Evolutionary conservation across 2,113 vertebrate species (phyloP), one percentile per base, ranked within the genome.

Genomic region (Piaya cayana): DNA sequence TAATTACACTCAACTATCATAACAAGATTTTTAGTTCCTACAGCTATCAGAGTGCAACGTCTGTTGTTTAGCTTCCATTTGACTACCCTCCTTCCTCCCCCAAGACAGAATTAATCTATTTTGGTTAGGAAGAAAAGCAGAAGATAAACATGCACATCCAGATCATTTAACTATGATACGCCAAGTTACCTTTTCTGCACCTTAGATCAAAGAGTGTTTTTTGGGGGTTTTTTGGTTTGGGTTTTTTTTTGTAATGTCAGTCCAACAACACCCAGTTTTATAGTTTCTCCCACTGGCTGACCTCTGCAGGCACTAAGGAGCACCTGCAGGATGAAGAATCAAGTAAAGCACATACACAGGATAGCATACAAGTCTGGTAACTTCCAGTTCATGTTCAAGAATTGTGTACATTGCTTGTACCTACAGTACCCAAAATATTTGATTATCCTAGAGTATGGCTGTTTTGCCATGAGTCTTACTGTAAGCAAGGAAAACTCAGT

Each of bases 1-100:
- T 97, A 96, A 95, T 87, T 90, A 81, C 84, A 76, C 85, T 90
- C 85, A 72, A 77, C 71, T 67, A 94, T 94, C 97, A 96, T 85
- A 91, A 64, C 96, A 95, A 94, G 82, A 93, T 77, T 85, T 53
- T 87, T 85, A 83, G 81, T 93, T 88, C 64, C 55, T 59, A 70
- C 62, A 1, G 25, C 86, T 89, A 71, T 82, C 67, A 26, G 58
- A 79, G 70, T n/a, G 75, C 80, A 50, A 53, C 2, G 11, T 75
- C 94, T 91, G 85, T 84, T 23, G 0, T 93, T 95, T 88, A 93
- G 92, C 93, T 97, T 56, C 78, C 76, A 13, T 72, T 93, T 86
- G 97, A 95, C 75, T 15, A 18, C 62, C 82, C 58, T 86, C 45
- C 20, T 70, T 59, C 72, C 64, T 86, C 12, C 49, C 83, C 75